Evolutionary conservation across 2,797 vertebrate species (phyloP).

Genomic region (Carapus acus): DNA sequence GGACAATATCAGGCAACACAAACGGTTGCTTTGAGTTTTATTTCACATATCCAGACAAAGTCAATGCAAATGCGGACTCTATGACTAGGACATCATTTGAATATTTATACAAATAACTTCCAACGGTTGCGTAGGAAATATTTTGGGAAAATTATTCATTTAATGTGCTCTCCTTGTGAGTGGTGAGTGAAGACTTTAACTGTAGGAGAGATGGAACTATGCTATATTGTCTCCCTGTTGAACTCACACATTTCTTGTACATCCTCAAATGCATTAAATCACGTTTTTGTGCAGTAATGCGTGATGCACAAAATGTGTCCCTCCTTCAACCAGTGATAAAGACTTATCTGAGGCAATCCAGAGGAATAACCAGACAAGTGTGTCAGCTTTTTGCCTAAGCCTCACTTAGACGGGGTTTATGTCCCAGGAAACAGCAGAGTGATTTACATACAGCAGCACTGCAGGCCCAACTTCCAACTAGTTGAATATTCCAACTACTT

Average conservation of each 20-base stretch:
- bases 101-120: neutral
- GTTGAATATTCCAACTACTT: too few species aligned
- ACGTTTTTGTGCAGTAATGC: neutral
- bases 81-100: neutral
- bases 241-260: neutral
- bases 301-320: neutral
- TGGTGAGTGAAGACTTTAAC: too few species aligned
- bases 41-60: too few species aligned
- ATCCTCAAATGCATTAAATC: neutral
- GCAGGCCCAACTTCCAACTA: neutral
- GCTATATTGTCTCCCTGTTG: too few species aligned
- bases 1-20: too few species aligned
- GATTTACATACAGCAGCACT: neutral
- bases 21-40: too few species aligned
- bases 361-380: constrained; percentile 13
- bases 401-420: neutral
- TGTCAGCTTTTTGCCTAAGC: constrained; percentile 10
- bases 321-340: neutral
- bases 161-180: too few species aligned
- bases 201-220: too few species aligned
- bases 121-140: neutral
- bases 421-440: neutral
- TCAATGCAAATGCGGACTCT: too few species aligned
- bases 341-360: constrained; percentile 22
- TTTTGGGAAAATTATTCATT: too few species aligned